Base-by-base conservation (phyloP, 2,113 vertebrate species). In the Climacteris rufus region DNA sequence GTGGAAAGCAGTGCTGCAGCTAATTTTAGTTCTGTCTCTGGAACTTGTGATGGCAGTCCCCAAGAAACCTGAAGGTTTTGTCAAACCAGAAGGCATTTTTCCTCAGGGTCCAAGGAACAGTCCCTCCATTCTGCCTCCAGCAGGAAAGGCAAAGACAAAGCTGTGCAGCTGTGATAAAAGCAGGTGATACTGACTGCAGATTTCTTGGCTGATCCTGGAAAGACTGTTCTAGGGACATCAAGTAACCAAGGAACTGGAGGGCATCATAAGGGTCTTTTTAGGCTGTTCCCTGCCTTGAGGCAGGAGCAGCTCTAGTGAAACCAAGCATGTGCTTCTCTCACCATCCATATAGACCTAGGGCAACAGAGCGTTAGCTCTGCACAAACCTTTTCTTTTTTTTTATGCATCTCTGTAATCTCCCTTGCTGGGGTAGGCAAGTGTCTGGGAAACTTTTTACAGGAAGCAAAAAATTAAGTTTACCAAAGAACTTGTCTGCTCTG, bases 91-190 rank as follows among this genome's bases (percentile, higher is more conserved):
- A 47, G 7, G 20, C 33, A 31, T 79, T 71, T 79, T 52, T 16
- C 25, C 31, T 83, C 0, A 0, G 15, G 19, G 40, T 56, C 37
- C 78, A 70, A 37, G 1, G 1, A 74, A 15, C 31, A 52, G 37
- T 25, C 31, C 37, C 22, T 71, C 22, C 37, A 88, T 17, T 19
- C 31, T 60, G 16, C 18, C 68, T 82, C 19, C 49, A 80, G 7
- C 16, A 40, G 31, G 20, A 75, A 31, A 83, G 19, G 37, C 42
- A 75, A 81, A 84, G 53, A 35, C 33, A 89, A 78, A 90, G 40
- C 13, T 47, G 18, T 49, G 40, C 14, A 45, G 17, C 44, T 70
- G 77, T 35, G 14, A 65, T 74, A 90, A 82, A 93, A 64, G 40
- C 57, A 68, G 15, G 18, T 72, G 57, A 37, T 15, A 33, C 25